Evolutionary conservation across 2,888 invertebrate genomes (phyloP), one percentile per base, ranked within the genome.

Genomic region (Cosmorhoe ocellata): DNA sequence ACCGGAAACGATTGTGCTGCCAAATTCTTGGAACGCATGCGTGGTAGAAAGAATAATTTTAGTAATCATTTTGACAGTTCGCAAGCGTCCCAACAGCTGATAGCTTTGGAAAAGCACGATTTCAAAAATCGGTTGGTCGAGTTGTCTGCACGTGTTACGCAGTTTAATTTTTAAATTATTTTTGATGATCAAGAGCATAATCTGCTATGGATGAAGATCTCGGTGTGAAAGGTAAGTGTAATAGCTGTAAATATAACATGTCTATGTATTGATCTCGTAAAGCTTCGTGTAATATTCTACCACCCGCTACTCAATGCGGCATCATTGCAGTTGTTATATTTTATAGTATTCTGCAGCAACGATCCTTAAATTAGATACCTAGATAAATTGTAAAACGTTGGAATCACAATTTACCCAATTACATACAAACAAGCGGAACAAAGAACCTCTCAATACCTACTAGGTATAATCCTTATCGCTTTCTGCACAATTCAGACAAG

Each of bases 21-120:
- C 76, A 77, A 56, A 11, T 37, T 18, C 2, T 2, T 3, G 4
- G 24, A 24, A 24, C 24, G 24, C 2, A 5, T 4, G 18, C 18
- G 18, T 18, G 18, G 18, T 18, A 18, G 6, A 34, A 39, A 9
- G 22, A 45, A 18, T 18, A 33, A n/a, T n/a, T n/a, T n/a, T n/a
- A n/a, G n/a, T n/a, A 40, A 27, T 80, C 66, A 77, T 76, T 65
- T 77, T 86, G 87, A 87, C 86, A 83, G 74, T 80, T 80, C 75
- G 48, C 6, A 48, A 4, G 32, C 32, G 32, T 32, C 32, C 5
- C 32, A 32, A 87, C 87, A 88, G 87, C 87, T 88, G 88, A 75
- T 76, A 67, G 69, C 63, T 64, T 69, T 67, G 69, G 66, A 73
- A 74, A 71, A 74, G 62, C 70, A 67, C 67, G 64, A 69, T 74